Base-by-base conservation (phyloP, 1,140 invertebrate genomes). In the Atta cephalotes region DNA sequence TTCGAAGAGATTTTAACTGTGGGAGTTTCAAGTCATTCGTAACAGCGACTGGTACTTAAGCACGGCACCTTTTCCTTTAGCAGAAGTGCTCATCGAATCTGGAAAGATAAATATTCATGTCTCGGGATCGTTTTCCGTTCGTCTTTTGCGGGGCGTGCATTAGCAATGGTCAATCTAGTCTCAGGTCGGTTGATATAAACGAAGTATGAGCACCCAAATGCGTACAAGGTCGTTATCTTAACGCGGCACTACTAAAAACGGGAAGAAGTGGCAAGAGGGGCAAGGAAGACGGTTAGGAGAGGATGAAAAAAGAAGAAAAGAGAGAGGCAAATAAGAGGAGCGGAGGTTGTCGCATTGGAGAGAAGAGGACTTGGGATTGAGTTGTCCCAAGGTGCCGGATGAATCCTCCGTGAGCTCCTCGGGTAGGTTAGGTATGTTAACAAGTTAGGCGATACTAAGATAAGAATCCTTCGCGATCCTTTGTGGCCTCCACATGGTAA, bases 391-490 rank as follows among this genome's bases (percentile, higher is more conserved):
- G 89, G 90, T 91, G 88, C 86, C 89, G 89, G 89, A 72, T 89
- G 89, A 88, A 90, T 89, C 86, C 87, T 82, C 86, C 74, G 79
- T 86, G 89, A 88, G 87, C 87, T 92, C 85, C 89, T 84, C 90
- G 63, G 91, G 85, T 89, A 90, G 92, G 92, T 92, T 92, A 93
- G 93, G 93, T 94, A 94, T 94, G 93, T 94, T 94, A 93, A 94
- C 93, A 93, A 93, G 92, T 94, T 94, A 91, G 93, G 92, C 93
- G 93, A 94, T 94, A 93, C 93, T 86, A 89, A 93, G 93, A 94
- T 94, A 93, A 94, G 92, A 91, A 93, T 93, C 92, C 92, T 87
- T 87, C 89, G 91, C 89, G 91, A 92, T 93, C 92, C 92, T 93
- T 93, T 93, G 92, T 94, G 89, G 89, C 92, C 80, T 90, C 92